Evolutionary conservation across 2,888 invertebrate species (phyloP).

Genomic region (Mimas tiliae): DNA sequence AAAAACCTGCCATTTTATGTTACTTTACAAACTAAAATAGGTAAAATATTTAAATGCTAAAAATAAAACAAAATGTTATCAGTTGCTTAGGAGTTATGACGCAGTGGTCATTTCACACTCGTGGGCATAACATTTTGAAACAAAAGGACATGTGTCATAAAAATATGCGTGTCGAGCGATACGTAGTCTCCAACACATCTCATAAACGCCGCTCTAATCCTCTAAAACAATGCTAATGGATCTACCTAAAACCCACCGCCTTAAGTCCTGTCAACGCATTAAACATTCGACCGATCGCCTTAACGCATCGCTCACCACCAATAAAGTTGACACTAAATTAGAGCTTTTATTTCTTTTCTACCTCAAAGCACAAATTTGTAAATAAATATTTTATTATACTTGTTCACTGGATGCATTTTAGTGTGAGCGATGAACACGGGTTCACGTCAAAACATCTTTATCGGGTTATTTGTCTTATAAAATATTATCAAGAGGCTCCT

Average conservation of each 20-base stretch:
- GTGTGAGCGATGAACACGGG: constrained; percentile 84
- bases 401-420: constrained; percentile 82
- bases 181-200: constrained; percentile 60
- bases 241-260: constrained; percentile 73
- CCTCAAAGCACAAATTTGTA: constrained; percentile 74
- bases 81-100: constrained; percentile 49
- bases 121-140: constrained; percentile 59
- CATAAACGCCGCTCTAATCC: constrained; percentile 79
- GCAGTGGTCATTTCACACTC: constrained; percentile 78
- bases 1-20: constrained; percentile 52
- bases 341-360: constrained; percentile 73
- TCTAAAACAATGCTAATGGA: constrained; percentile 85
- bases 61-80: constrained; percentile 52
- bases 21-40: constrained; percentile 36
- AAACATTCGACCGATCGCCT: constrained; percentile 71
- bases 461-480: constrained; percentile 85
- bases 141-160: constrained; percentile 77
- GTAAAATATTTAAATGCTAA: constrained; percentile 27
- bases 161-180: constrained; percentile 76
- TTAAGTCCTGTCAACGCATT: constrained; percentile 77
- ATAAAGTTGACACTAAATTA: constrained; percentile 83
- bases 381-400: constrained; percentile 82
- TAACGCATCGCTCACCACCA: constrained; percentile 80
- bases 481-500: constrained; percentile 84
- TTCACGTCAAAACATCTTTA: constrained; percentile 85